Evolutionary conservation across 1,140 invertebrate species (phyloP).

Genomic region (Caenorhabditis latens): DNA sequence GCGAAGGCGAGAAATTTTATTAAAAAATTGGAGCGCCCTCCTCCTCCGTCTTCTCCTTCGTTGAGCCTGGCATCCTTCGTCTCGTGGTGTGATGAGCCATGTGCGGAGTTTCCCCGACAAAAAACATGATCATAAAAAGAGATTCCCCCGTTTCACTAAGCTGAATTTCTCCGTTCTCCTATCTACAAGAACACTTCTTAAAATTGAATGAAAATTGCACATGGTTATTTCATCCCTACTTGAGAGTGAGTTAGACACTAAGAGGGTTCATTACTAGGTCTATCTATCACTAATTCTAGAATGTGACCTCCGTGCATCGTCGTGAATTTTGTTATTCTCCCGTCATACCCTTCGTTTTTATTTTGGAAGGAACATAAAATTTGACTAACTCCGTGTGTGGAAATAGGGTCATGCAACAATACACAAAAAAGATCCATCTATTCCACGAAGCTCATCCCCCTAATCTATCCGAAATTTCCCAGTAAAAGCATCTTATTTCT

Average conservation of each 20-base stretch:
- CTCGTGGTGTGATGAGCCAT: slow-evolving; percentile 13
- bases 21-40: slow-evolving; percentile 48
- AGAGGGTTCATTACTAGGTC: too few species aligned
- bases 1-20: slow-evolving; percentile 45
- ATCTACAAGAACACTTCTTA: not conserved
- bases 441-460: slow-evolving; percentile 24
- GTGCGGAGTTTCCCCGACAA: not conserved
- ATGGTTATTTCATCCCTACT: too few species aligned
- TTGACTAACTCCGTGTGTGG: not conserved
- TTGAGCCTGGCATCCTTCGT: not conserved
- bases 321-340: not conserved
- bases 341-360: not conserved
- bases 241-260: too few species aligned
- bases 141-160: not conserved
- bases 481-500: not conserved
- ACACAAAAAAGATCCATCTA: not conserved
- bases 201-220: too few species aligned
- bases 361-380: not conserved
- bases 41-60: not conserved
- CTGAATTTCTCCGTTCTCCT: not conserved
- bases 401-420: not conserved
- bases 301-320: not conserved
- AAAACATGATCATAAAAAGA: slow-evolving; percentile 32
- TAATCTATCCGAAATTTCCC: not conserved
- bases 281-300: not conserved